phyloP scores from a whole-genome alignment of 2,797 vertebrate genomes.

The Naso thynnoides region DNA sequence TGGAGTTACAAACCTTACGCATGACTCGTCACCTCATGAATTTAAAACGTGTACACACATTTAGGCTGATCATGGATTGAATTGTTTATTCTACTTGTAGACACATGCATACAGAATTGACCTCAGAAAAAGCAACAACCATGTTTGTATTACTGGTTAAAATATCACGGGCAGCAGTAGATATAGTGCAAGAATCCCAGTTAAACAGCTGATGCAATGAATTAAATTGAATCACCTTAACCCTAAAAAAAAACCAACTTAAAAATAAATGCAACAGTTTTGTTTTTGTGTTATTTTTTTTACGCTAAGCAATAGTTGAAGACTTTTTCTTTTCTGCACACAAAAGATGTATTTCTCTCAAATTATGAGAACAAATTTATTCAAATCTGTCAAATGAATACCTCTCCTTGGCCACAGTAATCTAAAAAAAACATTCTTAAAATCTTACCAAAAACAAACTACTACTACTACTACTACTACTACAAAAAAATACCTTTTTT shows the following conservation, averaged over 20 bases:
- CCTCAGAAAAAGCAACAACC: neutral
- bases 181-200: neutral
- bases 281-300: too few species aligned
- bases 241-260: neutral
- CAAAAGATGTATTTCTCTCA: too few species aligned
- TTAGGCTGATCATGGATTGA: neutral
- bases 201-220: neutral
- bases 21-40: neutral
- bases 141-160: neutral
- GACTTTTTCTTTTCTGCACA: too few species aligned
- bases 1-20: neutral
- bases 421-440: too few species aligned
- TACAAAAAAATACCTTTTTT: too few species aligned
- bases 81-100: conserved; percentile 20
- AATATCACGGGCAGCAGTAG: neutral
- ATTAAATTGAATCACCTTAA: conserved; percentile 9
- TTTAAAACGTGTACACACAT: conserved; percentile 17
- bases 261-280: too few species aligned
- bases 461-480: too few species aligned
- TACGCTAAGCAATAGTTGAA: too few species aligned
- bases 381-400: too few species aligned
- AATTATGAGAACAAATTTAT: too few species aligned
- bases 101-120: neutral
- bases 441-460: too few species aligned
- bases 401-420: too few species aligned